A percentile compares a stretch with the other conserved stretches of the same genome.
Conservation (phyloP, 2,888 invertebrate genomes). For the Phorcus lineatus region DNA sequence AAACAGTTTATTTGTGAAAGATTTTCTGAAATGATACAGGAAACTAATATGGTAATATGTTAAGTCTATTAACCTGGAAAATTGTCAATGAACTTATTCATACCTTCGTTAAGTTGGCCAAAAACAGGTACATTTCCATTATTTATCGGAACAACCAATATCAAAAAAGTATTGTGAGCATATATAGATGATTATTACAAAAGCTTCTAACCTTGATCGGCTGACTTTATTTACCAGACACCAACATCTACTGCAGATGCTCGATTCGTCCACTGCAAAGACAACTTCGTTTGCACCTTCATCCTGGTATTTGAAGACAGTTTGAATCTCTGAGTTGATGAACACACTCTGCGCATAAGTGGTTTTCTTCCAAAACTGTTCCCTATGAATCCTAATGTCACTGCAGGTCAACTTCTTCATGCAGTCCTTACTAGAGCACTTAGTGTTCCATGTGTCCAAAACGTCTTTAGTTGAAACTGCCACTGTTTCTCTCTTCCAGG, state of each 20-base stretch:
- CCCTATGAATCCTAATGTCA: neutral
- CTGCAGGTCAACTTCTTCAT: neutral
- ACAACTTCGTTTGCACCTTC: neutral
- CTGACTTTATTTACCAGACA: neutral
- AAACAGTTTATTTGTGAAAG: no score
- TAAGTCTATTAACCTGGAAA: no score
- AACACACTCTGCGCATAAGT: neutral
- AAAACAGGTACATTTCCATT: no score
- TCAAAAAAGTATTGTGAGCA: no score
- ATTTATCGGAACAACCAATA: no score
- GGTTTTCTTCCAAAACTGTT: neutral
- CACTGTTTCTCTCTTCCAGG: neutral
- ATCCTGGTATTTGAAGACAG: neutral
- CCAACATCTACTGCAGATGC: neutral
- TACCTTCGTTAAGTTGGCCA: no score
- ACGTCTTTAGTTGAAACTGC: neutral
- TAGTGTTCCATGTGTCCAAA: neutral
- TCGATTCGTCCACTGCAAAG: neutral
- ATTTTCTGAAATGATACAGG: no score
- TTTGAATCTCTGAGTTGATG: neutral
- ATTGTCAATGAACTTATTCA: no score
- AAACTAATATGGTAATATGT: no score
- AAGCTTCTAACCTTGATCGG: neutral
- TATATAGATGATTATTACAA: no score
- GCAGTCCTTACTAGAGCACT: neutral